Conservation (phyloP, 2,888 invertebrate species). For the Morpho helenor region DNA sequence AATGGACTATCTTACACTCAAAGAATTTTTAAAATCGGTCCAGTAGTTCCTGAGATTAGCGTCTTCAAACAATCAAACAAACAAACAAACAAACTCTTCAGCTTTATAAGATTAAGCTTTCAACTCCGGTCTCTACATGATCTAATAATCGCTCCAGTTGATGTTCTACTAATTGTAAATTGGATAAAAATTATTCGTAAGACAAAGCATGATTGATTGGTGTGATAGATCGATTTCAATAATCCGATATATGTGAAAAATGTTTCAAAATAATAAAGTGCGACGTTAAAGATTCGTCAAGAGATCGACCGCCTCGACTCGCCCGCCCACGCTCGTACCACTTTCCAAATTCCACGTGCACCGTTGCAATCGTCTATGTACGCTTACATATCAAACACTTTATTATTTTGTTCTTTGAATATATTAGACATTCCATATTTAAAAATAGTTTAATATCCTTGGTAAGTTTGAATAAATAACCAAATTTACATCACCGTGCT, state of each 20-base stretch:
- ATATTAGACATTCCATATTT: background rate
- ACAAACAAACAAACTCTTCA: too few species aligned
- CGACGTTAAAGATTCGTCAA: slow-evolving; percentile 71
- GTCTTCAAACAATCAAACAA: too few species aligned
- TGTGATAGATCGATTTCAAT: slow-evolving; percentile 34
- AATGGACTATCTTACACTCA: too few species aligned
- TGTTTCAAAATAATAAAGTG: slow-evolving; percentile 66
- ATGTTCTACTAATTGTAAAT: too few species aligned
- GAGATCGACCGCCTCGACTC: slow-evolving; percentile 58
- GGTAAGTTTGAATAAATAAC: too few species aligned
- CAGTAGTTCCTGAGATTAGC: too few species aligned
- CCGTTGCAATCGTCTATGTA: slow-evolving; percentile 70
- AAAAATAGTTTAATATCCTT: too few species aligned
- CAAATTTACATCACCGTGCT: too few species aligned
- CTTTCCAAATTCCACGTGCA: slow-evolving; percentile 77
- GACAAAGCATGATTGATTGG: slow-evolving; percentile 22
- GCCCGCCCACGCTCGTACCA: slow-evolving; percentile 74
- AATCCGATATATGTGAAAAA: slow-evolving; percentile 48
- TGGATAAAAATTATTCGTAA: slow-evolving; percentile 4
- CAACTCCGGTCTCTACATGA: too few species aligned
- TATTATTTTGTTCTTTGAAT: slow-evolving; percentile 15
- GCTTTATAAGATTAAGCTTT: too few species aligned
- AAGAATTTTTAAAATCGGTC: too few species aligned
- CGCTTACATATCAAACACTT: slow-evolving; percentile 31
- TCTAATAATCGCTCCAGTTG: too few species aligned